phyloP scores from a whole-genome alignment of 1,140 invertebrate species.

The Branchinecta lynchi region DNA sequence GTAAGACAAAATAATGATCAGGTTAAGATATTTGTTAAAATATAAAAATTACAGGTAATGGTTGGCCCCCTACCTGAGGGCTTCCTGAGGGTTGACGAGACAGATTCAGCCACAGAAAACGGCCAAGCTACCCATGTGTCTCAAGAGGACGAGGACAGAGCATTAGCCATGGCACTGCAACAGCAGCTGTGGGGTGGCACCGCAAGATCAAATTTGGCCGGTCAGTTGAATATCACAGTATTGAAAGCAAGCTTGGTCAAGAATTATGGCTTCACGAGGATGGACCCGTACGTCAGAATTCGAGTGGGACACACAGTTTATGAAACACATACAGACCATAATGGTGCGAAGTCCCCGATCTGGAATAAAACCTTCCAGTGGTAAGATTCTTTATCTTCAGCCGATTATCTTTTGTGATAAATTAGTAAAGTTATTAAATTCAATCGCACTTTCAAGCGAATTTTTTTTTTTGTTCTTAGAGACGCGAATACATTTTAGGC shows the following conservation, averaged over 20 bases:
- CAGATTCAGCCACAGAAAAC: not conserved
- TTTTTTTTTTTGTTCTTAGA: too few relatives aligned
- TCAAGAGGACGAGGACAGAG: conserved; percentile 18
- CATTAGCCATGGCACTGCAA: conserved; percentile 18
- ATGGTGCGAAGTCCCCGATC: conserved; percentile 84
- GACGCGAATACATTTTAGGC: too few relatives aligned
- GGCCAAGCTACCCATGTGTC: not conserved
- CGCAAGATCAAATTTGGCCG: conserved; percentile 42
- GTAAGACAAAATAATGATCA: too few relatives aligned
- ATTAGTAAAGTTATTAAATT: not conserved
- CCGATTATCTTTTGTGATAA: conserved; percentile 18
- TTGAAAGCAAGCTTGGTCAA: conserved; percentile 74
- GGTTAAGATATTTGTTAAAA: too few relatives aligned
- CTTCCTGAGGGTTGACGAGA: conserved; percentile 16
- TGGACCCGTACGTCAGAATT: conserved; percentile 90
- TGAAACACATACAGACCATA: conserved; percentile 84
- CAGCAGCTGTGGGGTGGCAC: conserved; percentile 17
- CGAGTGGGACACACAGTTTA: conserved; percentile 81
- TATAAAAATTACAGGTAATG: conserved; percentile 10
- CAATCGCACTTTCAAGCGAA: too few relatives aligned
- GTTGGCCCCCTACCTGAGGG: conserved; percentile 19
- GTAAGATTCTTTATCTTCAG: conserved; percentile 34
- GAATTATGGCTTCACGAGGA: conserved; percentile 88
- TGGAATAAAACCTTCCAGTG: conserved; percentile 90
- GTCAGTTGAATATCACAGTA: conserved; percentile 62